Evolutionary conservation across 2,888 invertebrate genomes (phyloP), one percentile per base, ranked within the genome.

Genomic region (Ischnura elegans): DNA sequence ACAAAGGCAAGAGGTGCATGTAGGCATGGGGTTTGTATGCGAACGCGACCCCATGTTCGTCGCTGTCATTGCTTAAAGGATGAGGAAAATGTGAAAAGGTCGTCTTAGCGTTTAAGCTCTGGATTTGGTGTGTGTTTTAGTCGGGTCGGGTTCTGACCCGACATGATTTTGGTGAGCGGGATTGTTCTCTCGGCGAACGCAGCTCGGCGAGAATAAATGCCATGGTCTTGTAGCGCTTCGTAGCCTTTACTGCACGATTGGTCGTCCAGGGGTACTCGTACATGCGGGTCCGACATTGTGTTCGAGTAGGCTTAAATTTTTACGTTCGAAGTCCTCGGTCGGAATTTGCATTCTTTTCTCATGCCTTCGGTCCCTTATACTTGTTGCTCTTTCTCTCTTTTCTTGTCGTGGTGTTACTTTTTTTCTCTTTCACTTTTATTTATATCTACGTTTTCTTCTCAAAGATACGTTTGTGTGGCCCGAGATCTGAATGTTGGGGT

Each of bases 351-450:
- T 36, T 29, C 36, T 36, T 36, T 76, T 76, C 1, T 76, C 76
- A 36, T 76, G 13, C 16, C 36, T 76, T 76, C 16, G 36, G 13
- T 36, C 76, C 8, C 76, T 76, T 36, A 5, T 36, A 76, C 76
- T 76, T 76, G 76, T 76, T 76, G 76, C 76, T 29, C 36, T 76
- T 36, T 76, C 76, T 76, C 76, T 76, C 76, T 29, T 76, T 8
- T 76, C 36, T 76, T 61, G n/a, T 61, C 61, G 29, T 36, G 36
- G 25, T n/a, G n/a, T n/a, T 2, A 25, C n/a, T 76, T 36, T 36
- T 76, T 36, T 19, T 36, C 4, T 36, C 10, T 36, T 10, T 25
- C 76, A 36, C 5, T 76, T 76, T 76, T 36, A 13, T 76, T 76
- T 36, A 25, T 21, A n/a, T 4, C 13, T 29, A 16, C 25, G 16